Evolutionary conservation across 2,888 invertebrate species (phyloP).

Genomic region (Syrphus vitripennis): DNA sequence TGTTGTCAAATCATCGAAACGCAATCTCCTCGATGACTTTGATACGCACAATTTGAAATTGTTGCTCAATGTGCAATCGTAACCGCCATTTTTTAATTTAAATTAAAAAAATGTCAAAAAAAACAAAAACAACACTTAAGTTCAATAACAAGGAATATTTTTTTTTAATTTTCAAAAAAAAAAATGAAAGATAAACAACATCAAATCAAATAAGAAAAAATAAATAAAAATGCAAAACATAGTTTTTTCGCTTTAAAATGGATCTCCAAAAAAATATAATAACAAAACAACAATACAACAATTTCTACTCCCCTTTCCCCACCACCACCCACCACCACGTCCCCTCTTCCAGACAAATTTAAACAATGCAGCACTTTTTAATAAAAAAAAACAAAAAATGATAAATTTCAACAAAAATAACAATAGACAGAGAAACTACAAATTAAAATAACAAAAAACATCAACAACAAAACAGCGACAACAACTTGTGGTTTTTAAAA

Average conservation of each 20-base stretch:
- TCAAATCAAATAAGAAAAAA: constrained; percentile 44
- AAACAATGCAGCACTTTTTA: constrained; percentile 53
- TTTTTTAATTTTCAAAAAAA: constrained; percentile 35
- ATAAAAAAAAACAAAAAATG: constrained; percentile 37
- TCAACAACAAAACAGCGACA: constrained; percentile 59
- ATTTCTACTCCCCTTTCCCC: not conserved
- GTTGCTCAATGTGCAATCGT: constrained; percentile 84
- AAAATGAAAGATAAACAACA: constrained; percentile 62
- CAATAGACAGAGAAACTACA: constrained; percentile 15
- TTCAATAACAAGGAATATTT: constrained; percentile 43
- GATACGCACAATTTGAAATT: constrained; percentile 85
- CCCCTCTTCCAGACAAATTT: constrained; percentile 45
- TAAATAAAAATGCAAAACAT: constrained; percentile 47
- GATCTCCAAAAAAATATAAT: constrained; percentile 48
- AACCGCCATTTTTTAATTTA: constrained; percentile 74
- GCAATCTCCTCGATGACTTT: constrained; percentile 81
- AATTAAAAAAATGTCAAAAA: constrained; percentile 14
- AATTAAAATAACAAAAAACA: constrained; percentile 14
- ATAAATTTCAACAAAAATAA: too few species aligned
- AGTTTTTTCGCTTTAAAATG: constrained; percentile 71
- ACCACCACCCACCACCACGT: not conserved
- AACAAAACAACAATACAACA: constrained; percentile 28
- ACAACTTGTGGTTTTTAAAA: constrained; percentile 80
- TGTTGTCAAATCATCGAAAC: constrained; percentile 77
- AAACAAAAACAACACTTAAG: constrained; percentile 59